A percentile compares a stretch with the other conserved stretches of the same genome.
Conservation (phyloP, 1,140 invertebrate species). For the Cherax quadricarinatus region DNA sequence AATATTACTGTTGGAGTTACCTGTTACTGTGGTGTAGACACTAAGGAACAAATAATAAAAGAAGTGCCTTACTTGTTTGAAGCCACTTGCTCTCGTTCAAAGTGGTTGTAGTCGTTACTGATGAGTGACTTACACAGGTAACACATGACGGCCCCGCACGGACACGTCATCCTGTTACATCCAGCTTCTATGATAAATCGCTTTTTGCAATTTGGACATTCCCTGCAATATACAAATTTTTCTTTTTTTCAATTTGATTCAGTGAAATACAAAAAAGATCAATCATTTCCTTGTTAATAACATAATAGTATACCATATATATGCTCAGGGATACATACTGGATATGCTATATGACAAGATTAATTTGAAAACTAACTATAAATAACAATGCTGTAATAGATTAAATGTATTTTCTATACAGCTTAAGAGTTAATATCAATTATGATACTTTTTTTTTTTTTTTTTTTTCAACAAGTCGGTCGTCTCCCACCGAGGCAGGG, state of each 20-base stretch:
- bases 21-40: too few species aligned
- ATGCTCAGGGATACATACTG: neutral
- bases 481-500: too few species aligned
- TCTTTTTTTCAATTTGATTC: neutral
- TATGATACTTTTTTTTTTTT: too few species aligned
- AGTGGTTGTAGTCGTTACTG: constrained; percentile 80
- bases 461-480: too few species aligned
- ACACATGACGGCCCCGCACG: constrained; percentile 83
- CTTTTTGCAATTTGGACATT: constrained; percentile 81
- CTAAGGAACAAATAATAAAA: neutral
- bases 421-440: too few species aligned
- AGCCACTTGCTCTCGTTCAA: neutral
- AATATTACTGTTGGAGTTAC: too few species aligned
- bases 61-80: constrained; percentile 16
- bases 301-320: too few species aligned
- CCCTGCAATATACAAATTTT: constrained; percentile 75
- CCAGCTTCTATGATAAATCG: constrained; percentile 82
- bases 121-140: constrained; percentile 82
- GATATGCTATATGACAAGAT: neutral
- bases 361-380: too few species aligned
- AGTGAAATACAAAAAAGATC: neutral
- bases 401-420: too few species aligned
- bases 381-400: too few species aligned
- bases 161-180: constrained; percentile 85
- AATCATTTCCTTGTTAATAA: too few species aligned